Percentiles rank a stretch among this genome's conserved stretches.
Conservation (phyloP, 30 jellyfish, hydroid and myxozoan genomes). For the Mastigias papua region DNA sequence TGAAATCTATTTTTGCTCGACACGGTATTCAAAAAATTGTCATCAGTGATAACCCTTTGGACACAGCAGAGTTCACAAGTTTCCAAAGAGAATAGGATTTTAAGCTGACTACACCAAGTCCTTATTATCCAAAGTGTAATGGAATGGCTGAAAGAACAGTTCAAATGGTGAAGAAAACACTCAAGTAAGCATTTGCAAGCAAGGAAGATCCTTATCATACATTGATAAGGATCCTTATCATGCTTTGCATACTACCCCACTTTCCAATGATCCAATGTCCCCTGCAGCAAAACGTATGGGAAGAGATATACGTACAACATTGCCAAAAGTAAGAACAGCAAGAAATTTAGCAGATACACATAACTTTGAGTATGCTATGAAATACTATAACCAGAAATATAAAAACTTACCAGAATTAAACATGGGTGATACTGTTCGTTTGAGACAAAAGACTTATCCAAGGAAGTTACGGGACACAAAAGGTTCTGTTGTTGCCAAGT, state of each 20-base stretch:
- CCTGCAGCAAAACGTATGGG: conserved; percentile 18
- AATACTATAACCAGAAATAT: conserved; percentile 22
- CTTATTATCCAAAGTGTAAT: conserved; percentile 32
- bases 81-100: not conserved
- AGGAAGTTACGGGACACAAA: conserved; percentile 36
- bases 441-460: conserved; percentile 52
- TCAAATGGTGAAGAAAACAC: conserved; percentile 17
- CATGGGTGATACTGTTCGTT: conserved; percentile 41
- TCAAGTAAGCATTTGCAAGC: conserved; percentile 37
- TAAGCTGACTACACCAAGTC: not conserved
- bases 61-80: conserved; percentile 12
- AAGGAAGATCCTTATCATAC: conserved; percentile 47
- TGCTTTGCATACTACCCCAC: conserved; percentile 39
- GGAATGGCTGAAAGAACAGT: conserved; percentile 40
- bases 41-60: conserved; percentile 15
- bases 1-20: conserved; percentile 27
- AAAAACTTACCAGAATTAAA: conserved; percentile 18
- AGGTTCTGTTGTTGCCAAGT: conserved; percentile 49
- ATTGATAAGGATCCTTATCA: too few species aligned
- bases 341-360: conserved; percentile 18
- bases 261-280: conserved; percentile 26
- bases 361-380: conserved; percentile 13
- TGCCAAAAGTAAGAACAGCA: conserved; percentile 13
- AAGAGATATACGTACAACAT: not conserved
- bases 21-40: conserved; percentile 11